A percentile compares a stretch with the other conserved stretches of the same genome.
Evolutionary conservation across 1,140 invertebrate genomes (phyloP).

Genomic region (Leguminivora glycinivorella): DNA sequence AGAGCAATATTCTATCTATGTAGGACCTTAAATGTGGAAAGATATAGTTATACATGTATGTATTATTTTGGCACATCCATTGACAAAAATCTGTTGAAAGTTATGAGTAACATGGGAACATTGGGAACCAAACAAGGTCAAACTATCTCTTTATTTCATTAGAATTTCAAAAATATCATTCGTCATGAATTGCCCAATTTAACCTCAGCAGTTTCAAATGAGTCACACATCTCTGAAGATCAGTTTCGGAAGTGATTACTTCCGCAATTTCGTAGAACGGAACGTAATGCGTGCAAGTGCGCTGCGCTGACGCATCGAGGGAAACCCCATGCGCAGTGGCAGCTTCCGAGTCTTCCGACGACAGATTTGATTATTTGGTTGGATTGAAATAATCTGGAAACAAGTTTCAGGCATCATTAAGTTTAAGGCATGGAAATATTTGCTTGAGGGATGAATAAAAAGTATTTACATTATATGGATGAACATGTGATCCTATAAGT

Average conservation of each 20-base stretch:
- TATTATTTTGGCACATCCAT: too few species aligned
- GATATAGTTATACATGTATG: too few species aligned
- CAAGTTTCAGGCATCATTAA: too few species aligned
- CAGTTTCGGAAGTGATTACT: neutral
- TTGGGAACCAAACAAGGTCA: too few species aligned
- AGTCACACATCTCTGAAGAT: neutral
- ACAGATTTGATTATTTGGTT: neutral
- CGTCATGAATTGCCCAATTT: neutral
- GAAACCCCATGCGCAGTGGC: neutral
- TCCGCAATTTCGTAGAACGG: constrained; percentile 6
- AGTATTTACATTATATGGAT: too few species aligned
- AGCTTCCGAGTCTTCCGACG: neutral
- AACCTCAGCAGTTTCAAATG: neutral
- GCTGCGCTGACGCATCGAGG: constrained; percentile 2
- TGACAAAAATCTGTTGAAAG: too few species aligned
- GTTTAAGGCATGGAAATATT: too few species aligned
- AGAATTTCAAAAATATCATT: neutral
- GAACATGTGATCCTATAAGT: too few species aligned
- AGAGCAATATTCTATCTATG: too few species aligned
- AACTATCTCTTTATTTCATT: neutral
- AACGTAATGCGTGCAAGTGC: neutral
- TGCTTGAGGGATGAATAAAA: too few species aligned
- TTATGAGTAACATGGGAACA: too few species aligned
- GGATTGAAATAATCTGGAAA: neutral
- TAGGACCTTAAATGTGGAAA: too few species aligned